Conservation (phyloP, 2,797 vertebrate genomes). For the Dromococcyx pavoninus region DNA sequence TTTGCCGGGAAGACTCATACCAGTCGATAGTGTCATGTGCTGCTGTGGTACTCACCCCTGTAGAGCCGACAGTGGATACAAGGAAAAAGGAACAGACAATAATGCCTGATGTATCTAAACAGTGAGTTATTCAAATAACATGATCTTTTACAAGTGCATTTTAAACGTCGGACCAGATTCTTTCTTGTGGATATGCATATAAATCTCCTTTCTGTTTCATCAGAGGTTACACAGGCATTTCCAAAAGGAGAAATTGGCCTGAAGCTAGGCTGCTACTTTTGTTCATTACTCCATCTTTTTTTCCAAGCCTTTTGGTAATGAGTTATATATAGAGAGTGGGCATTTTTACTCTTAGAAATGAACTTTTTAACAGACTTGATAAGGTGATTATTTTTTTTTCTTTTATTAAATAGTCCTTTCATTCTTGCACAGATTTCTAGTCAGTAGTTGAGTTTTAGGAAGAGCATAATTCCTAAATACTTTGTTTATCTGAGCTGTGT, state of each 20-base stretch:
- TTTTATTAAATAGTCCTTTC: not conserved
- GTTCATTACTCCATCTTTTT: not conserved
- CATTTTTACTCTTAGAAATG: not conserved
- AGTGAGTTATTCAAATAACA: constrained; percentile 77
- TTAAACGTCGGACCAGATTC: not conserved
- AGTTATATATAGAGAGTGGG: not conserved
- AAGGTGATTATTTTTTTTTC: not conserved
- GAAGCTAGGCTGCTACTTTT: not conserved
- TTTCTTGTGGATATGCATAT: not conserved
- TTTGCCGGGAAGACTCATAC: constrained; percentile 92
- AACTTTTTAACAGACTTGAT: not conserved
- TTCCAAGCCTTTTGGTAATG: not conserved
- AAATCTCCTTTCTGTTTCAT: not conserved
- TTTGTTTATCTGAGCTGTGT: not conserved
- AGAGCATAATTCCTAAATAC: not conserved
- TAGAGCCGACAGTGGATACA: constrained; percentile 81
- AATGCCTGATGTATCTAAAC: constrained; percentile 79
- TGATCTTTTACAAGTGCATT: not conserved
- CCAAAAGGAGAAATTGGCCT: not conserved
- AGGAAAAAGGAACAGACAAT: constrained; percentile 78
- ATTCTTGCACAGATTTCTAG: not conserved
- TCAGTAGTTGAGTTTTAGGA: not conserved
- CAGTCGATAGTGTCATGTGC: constrained; percentile 91
- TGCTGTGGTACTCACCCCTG: constrained; percentile 85
- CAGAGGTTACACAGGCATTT: not conserved